Evolutionary conservation across 1,140 invertebrate genomes (phyloP), one percentile per base, ranked within the genome.

Genomic region (Mercenaria mercenaria): DNA sequence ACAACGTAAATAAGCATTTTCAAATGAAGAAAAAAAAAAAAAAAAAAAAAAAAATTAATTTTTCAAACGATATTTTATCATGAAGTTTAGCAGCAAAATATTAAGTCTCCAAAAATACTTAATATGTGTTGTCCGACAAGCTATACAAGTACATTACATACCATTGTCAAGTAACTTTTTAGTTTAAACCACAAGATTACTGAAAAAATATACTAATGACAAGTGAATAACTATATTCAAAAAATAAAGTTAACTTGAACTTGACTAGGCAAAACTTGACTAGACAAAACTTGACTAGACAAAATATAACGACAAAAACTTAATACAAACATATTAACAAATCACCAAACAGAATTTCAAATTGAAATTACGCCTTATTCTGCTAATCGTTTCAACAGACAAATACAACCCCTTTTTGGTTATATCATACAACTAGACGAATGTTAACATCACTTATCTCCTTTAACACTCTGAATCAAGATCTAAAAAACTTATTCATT

Each of bases 401-500:
- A 64, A 64, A 64, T 64, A 64, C 61, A 64, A 64, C 8, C 61
- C n/a, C 23, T 64, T 64, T 64, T 64, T 23, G 23, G 61, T 64
- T 64, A 64, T 64, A 64, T 64, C 61, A 64, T 23, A 64, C 61
- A 64, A 64, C 61, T 64, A 64, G 61, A n/a, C 10, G 23, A 64
- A 64, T 64, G 61, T 64, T 34, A 64, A 10, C 61, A 64, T 64
- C 8, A 64, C 61, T n/a, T n/a, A n/a, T n/a, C n/a, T n/a, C n/a
- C n/a, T n/a, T n/a, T n/a, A n/a, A n/a, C n/a, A n/a, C n/a, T 64
- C 61, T 64, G 61, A 64, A 64, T 10, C 23, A 64, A 64, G 8
- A 64, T 64, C 61, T 64, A n/a, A 23, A 64, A 64, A 64, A 64
- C 61, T 64, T 64, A 86, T 91, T 43, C 15, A 82, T 90, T 37